phyloP scores from a whole-genome alignment of 2,797 vertebrate genomes.

The Simalia tracyae region DNA sequence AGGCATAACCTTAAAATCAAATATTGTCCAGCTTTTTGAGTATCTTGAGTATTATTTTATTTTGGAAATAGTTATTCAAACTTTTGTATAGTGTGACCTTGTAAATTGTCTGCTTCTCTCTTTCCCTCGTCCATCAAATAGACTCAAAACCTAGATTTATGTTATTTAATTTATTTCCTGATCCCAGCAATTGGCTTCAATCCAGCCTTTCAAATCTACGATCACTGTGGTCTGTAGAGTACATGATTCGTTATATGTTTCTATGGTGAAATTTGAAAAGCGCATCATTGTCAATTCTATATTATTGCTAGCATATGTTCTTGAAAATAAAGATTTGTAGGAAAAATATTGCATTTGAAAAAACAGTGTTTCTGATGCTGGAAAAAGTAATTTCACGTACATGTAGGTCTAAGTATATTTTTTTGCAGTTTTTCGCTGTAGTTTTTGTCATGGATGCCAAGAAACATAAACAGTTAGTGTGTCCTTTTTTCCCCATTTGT shows the following conservation, averaged over 20 bases:
- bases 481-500: neutral
- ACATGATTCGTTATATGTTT: neutral
- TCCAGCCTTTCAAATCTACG: neutral
- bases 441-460: neutral
- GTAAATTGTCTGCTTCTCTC: neutral
- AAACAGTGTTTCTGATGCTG: neutral
- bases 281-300: neutral
- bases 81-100: neutral
- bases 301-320: neutral
- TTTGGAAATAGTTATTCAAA: neutral
- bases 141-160: neutral
- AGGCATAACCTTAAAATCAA: neutral
- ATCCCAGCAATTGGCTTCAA: neutral
- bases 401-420: neutral
- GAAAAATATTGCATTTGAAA: neutral
- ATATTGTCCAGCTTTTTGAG: neutral
- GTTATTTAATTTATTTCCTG: neutral
- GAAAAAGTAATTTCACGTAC: neutral
- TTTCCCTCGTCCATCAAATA: neutral
- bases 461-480: neutral
- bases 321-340: neutral
- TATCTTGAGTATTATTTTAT: neutral
- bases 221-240: neutral
- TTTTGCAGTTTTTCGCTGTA: neutral
- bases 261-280: neutral